Evolutionary conservation across 2,113 vertebrate genomes (phyloP), one percentile per base, ranked within the genome.

Genomic region (Porphyrio hochstetteri): DNA sequence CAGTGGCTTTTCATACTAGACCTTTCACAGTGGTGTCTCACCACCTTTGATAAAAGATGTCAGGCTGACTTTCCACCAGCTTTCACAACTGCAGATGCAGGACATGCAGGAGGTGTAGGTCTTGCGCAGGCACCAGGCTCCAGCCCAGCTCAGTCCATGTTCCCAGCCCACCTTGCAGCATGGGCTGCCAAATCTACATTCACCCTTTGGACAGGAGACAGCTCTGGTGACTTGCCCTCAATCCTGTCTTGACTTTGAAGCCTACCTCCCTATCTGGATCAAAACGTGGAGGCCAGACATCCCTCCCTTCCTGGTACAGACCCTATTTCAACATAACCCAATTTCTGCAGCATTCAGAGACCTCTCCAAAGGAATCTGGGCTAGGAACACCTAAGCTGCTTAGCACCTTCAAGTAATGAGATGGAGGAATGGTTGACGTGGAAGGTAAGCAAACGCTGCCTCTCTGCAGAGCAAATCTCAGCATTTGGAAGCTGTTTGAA

Each of bases 11-110:
- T 72, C 53, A 18, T 12, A 9, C 28, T 9, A 35, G 33, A 46
- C 19, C 4, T 60, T 36, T 52, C 35, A 23, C 2, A 0, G 2
- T 2, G 40, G 16, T 20, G 27, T 63, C 50, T n/a, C 46, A n/a
- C 17, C 74, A 70, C 7, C 31, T 60, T 36, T 7, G 52, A 13
- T 15, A n/a, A 69, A 40, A 18, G 40, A 36, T 16, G 8, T 18
- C 70, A 15, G 48, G 31, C 19, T 75, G 85, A 13, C 4, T 28
- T 69, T 53, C 38, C 59, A 27, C 10, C 67, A 7, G 14, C 6
- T 52, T n/a, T n/a, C 48, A 33, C 76, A 46, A 13, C 55, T n/a
- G 23, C 27, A 52, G 46, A 24, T 17, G 25, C 2, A 13, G 70
- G 75, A 57, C 4, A 2, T 24, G 29, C 75, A 60, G 72, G 48